These are phyloP conservation scores for Pachypeltis micranthus DNA, from an alignment of 1,140 invertebrate species.

Conservation along the genomic window DNA sequence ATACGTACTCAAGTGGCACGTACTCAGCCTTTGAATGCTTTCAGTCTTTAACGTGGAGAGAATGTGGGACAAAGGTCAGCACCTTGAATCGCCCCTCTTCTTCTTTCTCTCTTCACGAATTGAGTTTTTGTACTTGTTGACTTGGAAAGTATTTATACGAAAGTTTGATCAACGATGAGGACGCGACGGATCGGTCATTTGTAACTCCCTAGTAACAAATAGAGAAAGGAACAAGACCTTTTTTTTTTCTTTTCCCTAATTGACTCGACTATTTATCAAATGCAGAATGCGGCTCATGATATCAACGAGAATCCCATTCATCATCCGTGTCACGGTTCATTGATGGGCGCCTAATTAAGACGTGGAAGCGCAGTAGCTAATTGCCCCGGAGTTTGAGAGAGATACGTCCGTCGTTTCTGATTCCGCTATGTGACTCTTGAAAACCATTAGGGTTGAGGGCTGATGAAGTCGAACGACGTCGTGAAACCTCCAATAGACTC, in stretches of 20 bases:
- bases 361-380: background rate
- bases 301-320: background rate
- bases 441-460: too few species aligned
- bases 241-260: constrained; percentile 1
- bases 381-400: too few species aligned
- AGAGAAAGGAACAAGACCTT: constrained; percentile 6
- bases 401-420: too few species aligned
- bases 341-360: constrained; percentile 1
- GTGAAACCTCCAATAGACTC: too few species aligned
- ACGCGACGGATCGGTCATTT: constrained; percentile 3
- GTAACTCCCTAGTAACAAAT: constrained; percentile 3
- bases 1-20: too few species aligned
- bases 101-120: background rate
- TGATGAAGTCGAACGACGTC: too few species aligned
- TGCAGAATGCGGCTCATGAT: background rate
- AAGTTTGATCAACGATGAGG: constrained; percentile 2
- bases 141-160: background rate
- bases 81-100: background rate
- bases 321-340: background rate
- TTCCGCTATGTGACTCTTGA: too few species aligned
- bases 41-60: too few species aligned
- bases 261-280: constrained; percentile 7
- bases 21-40: too few species aligned
- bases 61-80: background rate
- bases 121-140: background rate